These are phyloP conservation scores for Selene dorsalis DNA, from an alignment of 2,797 vertebrate genomes.

Conservation along the genomic window DNA sequence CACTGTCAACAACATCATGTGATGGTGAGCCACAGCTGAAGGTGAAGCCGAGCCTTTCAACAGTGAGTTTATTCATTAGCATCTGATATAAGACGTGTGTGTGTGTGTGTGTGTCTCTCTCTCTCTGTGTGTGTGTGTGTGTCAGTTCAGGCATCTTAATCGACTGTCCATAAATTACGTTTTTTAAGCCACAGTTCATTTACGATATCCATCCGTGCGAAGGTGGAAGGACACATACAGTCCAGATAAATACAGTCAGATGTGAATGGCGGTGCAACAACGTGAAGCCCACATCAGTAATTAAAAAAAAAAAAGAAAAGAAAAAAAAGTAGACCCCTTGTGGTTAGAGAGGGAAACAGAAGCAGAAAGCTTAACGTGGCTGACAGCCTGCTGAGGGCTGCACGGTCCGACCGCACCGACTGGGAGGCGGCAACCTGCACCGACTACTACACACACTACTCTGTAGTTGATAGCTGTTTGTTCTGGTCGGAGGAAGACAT, in stretches of 20 bases:
- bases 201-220: not conserved
- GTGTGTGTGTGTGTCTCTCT: no score
- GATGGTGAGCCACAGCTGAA: not conserved
- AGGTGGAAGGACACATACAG: not conserved
- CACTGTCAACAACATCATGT: not conserved
- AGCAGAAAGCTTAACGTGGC: slow-evolving; percentile 50
- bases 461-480: slow-evolving; percentile 68
- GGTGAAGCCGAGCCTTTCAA: not conserved
- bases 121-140: not conserved
- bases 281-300: not conserved
- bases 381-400: slow-evolving; percentile 34
- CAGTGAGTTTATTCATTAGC: not conserved
- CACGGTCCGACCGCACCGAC: slow-evolving; percentile 61
- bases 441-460: slow-evolving; percentile 42
- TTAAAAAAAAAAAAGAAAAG: not conserved
- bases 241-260: not conserved
- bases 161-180: not conserved
- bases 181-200: no score
- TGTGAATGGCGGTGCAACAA: not conserved
- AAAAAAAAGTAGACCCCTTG: slow-evolving; percentile 65
- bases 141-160: not conserved
- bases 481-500: slow-evolving; percentile 70
- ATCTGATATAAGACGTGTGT: not conserved
- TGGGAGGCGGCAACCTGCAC: slow-evolving; percentile 77
- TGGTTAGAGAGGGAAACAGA: slow-evolving; percentile 57